Evolutionary conservation across 2,113 vertebrate species (phyloP).

Genomic region (Cairina moschata): DNA sequence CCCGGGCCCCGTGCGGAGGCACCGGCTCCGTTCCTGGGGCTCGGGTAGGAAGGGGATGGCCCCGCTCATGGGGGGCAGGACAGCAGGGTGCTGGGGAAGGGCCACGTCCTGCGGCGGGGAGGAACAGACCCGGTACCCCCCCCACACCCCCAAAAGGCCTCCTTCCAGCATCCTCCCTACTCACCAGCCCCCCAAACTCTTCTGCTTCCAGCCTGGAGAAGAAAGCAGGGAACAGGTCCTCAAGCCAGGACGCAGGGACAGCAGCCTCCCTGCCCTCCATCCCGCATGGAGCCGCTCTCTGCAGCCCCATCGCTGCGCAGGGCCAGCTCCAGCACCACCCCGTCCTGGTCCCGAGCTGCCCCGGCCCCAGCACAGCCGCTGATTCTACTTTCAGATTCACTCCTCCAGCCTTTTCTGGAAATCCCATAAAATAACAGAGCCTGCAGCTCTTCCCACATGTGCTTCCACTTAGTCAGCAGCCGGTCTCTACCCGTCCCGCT

Average conservation of each 20-base stretch:
- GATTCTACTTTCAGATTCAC: constrained; percentile 10
- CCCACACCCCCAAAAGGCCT: too few species aligned
- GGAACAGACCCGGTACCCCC: neutral
- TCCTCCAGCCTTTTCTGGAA: constrained; percentile 23
- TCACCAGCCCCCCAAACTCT: accelerated
- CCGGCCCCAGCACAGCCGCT: neutral
- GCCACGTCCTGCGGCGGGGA: neutral
- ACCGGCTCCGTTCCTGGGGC: neutral
- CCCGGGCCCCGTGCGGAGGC: neutral
- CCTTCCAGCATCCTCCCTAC: neutral
- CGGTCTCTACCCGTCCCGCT: neutral
- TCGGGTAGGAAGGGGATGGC: accelerated
- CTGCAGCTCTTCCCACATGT: neutral
- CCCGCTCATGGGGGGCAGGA: neutral
- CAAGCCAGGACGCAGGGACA: neutral
- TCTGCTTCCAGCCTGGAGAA: neutral
- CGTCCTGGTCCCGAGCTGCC: accelerated
- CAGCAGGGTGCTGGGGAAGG: neutral
- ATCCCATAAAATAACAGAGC: constrained; percentile 30
- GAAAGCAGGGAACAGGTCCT: neutral
- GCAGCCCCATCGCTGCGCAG: neutral
- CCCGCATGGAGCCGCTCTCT: neutral
- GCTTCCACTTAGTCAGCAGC: neutral
- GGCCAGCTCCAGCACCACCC: neutral
- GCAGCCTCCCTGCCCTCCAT: neutral